Evolutionary conservation across 1,140 invertebrate species (phyloP).

Genomic region (Zophobas morio): DNA sequence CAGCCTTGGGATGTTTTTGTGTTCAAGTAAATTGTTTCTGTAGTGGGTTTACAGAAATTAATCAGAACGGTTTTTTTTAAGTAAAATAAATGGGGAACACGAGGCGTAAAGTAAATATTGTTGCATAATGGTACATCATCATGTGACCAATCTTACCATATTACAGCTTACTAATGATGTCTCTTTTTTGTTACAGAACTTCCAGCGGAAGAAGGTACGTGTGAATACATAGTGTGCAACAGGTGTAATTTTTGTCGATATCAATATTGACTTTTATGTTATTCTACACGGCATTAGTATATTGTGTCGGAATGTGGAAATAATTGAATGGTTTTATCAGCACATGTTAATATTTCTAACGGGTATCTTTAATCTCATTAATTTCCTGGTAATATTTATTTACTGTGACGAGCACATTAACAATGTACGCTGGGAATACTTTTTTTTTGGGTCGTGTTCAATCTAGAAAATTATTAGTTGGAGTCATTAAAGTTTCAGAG

Average conservation of each 20-base stretch:
- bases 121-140: too few relatives aligned
- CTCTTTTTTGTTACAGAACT: slow-evolving; percentile 77
- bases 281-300: not conserved
- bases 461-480: too few relatives aligned
- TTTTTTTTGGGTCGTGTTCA: too few relatives aligned
- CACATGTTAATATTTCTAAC: too few relatives aligned
- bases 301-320: too few relatives aligned
- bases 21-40: slow-evolving; percentile 17
- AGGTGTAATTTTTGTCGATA: not conserved
- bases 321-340: too few relatives aligned
- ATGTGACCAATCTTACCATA: not conserved
- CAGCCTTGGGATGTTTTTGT: slow-evolving; percentile 28
- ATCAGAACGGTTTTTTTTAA: not conserved
- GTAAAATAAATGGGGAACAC: not conserved
- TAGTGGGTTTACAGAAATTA: slow-evolving; percentile 12
- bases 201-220: slow-evolving; percentile 82
- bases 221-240: not conserved
- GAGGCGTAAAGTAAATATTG: too few relatives aligned
- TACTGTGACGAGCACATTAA: too few relatives aligned
- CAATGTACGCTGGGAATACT: too few relatives aligned
- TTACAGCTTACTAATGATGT: not conserved
- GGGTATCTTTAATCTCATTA: too few relatives aligned
- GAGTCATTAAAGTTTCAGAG: too few relatives aligned
- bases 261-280: not conserved
- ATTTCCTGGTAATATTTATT: too few relatives aligned